These are phyloP conservation scores for Lasiommata megera DNA, from an alignment of 2,888 invertebrate genomes.

Conservation along the genomic window DNA sequence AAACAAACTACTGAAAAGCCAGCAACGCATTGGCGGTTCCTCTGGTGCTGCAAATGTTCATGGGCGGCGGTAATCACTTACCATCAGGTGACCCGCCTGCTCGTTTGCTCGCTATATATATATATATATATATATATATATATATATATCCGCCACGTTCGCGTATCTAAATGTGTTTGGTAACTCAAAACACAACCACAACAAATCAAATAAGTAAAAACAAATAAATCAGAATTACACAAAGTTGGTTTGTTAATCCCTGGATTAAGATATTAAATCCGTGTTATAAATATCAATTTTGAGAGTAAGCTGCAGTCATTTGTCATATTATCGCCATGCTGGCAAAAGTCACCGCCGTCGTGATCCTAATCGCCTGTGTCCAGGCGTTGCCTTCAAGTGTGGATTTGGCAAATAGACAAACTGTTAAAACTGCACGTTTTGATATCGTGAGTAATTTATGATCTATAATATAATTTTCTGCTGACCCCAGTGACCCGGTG, in stretches of 20 bases:
- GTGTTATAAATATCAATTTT: constrained; percentile 19
- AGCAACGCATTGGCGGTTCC: too few species aligned
- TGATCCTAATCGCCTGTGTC: constrained; percentile 18
- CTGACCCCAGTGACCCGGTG: too few species aligned
- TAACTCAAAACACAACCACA: background rate
- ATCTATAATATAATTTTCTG: too few species aligned
- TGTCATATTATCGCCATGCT: constrained; percentile 23
- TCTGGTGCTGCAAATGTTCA: too few species aligned
- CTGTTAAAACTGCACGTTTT: background rate
- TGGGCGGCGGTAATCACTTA: too few species aligned
- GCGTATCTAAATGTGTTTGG: too few species aligned
- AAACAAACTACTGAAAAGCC: too few species aligned
- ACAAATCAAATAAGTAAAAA: background rate
- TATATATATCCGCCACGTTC: too few species aligned
- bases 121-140: too few species aligned
- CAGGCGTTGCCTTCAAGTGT: constrained; percentile 18
- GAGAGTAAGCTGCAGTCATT: constrained; percentile 20
- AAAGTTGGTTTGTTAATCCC: constrained; percentile 18
- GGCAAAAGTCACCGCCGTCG: constrained; percentile 20
- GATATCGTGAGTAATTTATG: constrained; percentile 15
- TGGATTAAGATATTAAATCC: constrained; percentile 26
- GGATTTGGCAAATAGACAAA: constrained; percentile 1
- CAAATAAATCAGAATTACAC: background rate
- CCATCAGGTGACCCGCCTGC: too few species aligned
- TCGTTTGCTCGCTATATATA: too few species aligned